A percentile compares a stretch with the other conserved stretches of the same genome.
Evolutionary conservation across 2,888 invertebrate species (phyloP).

Genomic region (Andrena fulva): DNA sequence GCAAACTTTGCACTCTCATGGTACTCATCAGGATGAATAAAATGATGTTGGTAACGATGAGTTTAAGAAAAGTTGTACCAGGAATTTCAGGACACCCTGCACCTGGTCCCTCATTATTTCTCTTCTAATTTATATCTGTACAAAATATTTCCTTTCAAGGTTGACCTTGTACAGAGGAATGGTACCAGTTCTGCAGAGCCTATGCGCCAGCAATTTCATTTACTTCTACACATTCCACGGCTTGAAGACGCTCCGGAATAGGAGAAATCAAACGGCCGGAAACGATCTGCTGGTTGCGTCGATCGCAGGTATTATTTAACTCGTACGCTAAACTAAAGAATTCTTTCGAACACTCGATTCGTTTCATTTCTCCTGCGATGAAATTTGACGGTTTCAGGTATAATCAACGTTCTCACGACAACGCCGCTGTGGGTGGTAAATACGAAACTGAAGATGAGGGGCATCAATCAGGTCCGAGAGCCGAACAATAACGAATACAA

Average conservation of each 20-base stretch:
- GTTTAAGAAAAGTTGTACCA: too few relatives aligned
- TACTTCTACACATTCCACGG: constrained; percentile 97
- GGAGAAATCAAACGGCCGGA: constrained; percentile 87
- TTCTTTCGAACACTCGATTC: too few relatives aligned
- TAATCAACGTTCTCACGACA: constrained; percentile 93
- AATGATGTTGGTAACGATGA: too few relatives aligned
- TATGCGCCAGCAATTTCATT: constrained; percentile 96
- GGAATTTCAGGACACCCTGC: too few relatives aligned
- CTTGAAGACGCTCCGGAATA: constrained; percentile 86
- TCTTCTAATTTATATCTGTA: not conserved
- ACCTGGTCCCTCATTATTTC: not conserved
- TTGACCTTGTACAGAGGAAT: constrained; percentile 92
- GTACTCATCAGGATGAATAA: too few relatives aligned
- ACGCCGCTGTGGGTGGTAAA: constrained; percentile 97
- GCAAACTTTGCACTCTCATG: too few relatives aligned
- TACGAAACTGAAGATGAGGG: constrained; percentile 93
- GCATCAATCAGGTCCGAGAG: constrained; percentile 82
- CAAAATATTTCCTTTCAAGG: constrained; percentile 78
- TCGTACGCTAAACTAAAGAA: not conserved
- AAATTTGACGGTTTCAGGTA: constrained; percentile 81
- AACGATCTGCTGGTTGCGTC: constrained; percentile 92
- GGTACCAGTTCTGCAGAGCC: constrained; percentile 92
- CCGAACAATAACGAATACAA: constrained; percentile 75
- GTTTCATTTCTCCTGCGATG: too few relatives aligned
- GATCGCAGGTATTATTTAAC: constrained; percentile 88